Evolutionary conservation across 2,888 invertebrate species (phyloP), one percentile per base, ranked within the genome.

Genomic region (Drosophila formosana): DNA sequence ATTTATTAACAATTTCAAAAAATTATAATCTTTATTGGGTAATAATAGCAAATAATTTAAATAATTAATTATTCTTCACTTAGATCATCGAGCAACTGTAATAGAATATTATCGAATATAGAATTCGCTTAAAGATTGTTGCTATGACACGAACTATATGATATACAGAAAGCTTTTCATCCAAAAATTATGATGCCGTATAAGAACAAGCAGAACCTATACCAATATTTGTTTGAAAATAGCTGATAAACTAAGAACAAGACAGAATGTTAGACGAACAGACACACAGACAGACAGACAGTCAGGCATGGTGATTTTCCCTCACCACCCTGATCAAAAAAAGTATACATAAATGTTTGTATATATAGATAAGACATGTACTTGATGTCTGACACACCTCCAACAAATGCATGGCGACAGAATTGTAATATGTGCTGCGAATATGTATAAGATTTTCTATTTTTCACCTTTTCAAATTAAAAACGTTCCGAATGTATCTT

Each of bases 401-500:
- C 32, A 45, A 18, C 18, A 13, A 55, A 55, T 51, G 37, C 4
- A n/a, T 37, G 25, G 51, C 25, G 51, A 51, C 51, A 51, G 26
- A 39, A 26, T 39, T 52, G 25, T 32, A 43, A 43, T 55, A 43
- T 55, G 1, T 34, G 4, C 0, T 34, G 39, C 6, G 39, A 18
- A 41, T 41, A 41, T n/a, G n/a, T n/a, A n/a, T 18, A 18, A 18
- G 39, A 41, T 41, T 18, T 39, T 41, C 26, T 51, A 13, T n/a
- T 32, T 13, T n/a, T 45, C 45, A 45, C 23, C 25, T 51, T 37
- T 39, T 45, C 23, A 56, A 11, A 11, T 37, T 34, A 62, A 52
- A 53, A 45, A 46, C 45, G 18, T 28, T 30, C 4, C 32, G 37
- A 23, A 62, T 53, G 45, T 62, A 37, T 62, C 45, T 69, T 23